Percentiles rank a stretch among this genome's conserved stretches.
Evolutionary conservation across 2,113 vertebrate genomes (phyloP).

Genomic region (Solea senegalensis): DNA sequence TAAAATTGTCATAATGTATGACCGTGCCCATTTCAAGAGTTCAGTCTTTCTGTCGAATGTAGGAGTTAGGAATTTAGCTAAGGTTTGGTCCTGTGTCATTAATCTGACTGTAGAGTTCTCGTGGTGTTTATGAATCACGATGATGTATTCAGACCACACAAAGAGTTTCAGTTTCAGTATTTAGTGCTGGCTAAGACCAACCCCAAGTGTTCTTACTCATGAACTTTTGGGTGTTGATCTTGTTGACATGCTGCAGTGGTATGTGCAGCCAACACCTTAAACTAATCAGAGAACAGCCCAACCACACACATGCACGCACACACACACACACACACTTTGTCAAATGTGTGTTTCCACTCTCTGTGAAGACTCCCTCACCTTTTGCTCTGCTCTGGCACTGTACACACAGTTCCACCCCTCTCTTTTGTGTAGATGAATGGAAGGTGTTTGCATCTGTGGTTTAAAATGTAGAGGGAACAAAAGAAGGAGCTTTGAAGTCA

Average conservation of each 20-base stretch:
- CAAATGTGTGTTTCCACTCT: too few relatives aligned
- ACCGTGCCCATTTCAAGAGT: too few relatives aligned
- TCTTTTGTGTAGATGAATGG: conserved; percentile 54
- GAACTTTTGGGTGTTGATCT: conserved; percentile 4
- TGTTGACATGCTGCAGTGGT: conserved; percentile 22
- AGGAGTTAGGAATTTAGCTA: too few relatives aligned
- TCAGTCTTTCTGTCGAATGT: too few relatives aligned
- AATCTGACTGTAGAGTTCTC: too few relatives aligned
- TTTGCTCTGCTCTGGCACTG: conserved; percentile 9
- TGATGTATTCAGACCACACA: not conserved
- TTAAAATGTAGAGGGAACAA: conserved; percentile 10
- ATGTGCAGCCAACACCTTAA: conserved; percentile 53
- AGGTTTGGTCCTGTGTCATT: too few relatives aligned
- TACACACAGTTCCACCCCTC: conserved; percentile 26
- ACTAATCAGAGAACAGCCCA: conserved; percentile 3
- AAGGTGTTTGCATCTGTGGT: conserved; percentile 19
- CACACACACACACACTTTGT: not conserved
- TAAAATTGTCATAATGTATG: too few relatives aligned
- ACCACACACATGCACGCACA: not conserved
- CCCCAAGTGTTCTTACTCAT: not conserved
- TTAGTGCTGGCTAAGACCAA: not conserved
- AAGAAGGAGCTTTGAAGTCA: conserved; percentile 7
- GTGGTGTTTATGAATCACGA: too few relatives aligned
- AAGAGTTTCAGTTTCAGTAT: not conserved
- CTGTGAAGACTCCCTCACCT: conserved; percentile 12